A percentile compares a stretch with the other conserved stretches of the same genome.
Conservation (phyloP, 1,140 invertebrate genomes). For the Aphelenchoides fujianensis region DNA sequence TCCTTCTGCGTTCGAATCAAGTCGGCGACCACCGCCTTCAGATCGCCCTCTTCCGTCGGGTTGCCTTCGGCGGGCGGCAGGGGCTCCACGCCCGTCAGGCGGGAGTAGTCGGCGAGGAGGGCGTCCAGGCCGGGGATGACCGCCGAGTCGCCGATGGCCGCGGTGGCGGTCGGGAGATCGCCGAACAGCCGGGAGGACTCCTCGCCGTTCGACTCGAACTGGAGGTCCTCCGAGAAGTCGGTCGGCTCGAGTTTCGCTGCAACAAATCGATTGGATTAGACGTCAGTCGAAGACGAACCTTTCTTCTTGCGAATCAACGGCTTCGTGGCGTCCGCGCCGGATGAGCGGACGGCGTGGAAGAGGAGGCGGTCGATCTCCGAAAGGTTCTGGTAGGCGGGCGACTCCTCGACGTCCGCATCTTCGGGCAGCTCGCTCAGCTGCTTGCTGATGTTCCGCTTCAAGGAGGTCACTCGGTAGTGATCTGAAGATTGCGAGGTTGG, state of each 20-base stretch:
- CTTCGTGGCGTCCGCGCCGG: neutral
- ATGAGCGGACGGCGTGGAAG: slow-evolving; percentile 4
- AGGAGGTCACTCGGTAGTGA: slow-evolving; percentile 13
- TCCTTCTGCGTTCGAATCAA: neutral
- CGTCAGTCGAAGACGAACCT: too few species aligned
- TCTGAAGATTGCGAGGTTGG: neutral
- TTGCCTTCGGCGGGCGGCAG: neutral
- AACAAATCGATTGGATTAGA: too few species aligned
- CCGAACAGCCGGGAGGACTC: neutral
- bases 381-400: slow-evolving; percentile 19
- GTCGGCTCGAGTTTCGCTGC: too few species aligned
- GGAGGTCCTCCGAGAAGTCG: neutral
- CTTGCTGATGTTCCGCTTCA: slow-evolving; percentile 16
- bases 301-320: neutral
- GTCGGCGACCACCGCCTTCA: neutral
- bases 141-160: neutral
- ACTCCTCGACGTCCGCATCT: slow-evolving; percentile 3
- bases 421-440: neutral
- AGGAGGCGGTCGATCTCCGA: slow-evolving; percentile 10
- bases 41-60: neutral
- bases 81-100: neutral
- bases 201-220: neutral
- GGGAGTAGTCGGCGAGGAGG: neutral
- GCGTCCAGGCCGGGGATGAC: neutral
- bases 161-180: neutral